phyloP scores from a whole-genome alignment of 2,113 vertebrate genomes.

The Opisthocomus hoazin region DNA sequence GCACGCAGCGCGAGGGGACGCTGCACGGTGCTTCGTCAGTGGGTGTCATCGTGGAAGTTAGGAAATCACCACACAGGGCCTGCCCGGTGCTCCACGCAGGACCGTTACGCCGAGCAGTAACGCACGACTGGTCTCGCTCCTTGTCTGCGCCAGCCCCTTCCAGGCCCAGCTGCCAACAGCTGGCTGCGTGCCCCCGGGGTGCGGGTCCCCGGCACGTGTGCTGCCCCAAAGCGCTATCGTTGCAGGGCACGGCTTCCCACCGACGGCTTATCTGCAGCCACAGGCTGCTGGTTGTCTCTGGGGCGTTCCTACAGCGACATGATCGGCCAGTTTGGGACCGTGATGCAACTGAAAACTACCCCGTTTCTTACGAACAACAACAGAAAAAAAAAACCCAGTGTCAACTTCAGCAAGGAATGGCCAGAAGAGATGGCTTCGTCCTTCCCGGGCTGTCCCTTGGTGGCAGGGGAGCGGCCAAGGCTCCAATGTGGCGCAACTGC shows the following conservation, averaged over 20 bases:
- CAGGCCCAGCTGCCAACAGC: too few species aligned
- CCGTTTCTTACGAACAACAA: not conserved
- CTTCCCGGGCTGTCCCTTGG: accelerated
- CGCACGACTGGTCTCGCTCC: accelerated
- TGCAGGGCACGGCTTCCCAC: not conserved
- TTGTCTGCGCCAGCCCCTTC: not conserved
- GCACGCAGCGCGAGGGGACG: accelerated
- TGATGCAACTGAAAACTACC: not conserved
- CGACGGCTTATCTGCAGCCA: not conserved
- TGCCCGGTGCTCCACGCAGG: accelerated
- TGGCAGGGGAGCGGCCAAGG: accelerated
- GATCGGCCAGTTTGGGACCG: not conserved
- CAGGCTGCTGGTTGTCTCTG: not conserved
- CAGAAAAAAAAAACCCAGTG: not conserved
- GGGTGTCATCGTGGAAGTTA: not conserved
- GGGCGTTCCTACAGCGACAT: not conserved
- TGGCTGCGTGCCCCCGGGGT: too few species aligned
- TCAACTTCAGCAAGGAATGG: not conserved
- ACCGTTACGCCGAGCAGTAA: accelerated
- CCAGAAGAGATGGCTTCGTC: accelerated
- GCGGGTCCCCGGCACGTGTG: too few species aligned
- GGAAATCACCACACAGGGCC: not conserved
- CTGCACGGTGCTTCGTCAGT: accelerated
- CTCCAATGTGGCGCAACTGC: accelerated
- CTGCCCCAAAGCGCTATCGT: accelerated